These are phyloP conservation scores for Leptoteleia sp. DNA, from an alignment of 1,140 invertebrate genomes.

Conservation along the genomic window DNA sequence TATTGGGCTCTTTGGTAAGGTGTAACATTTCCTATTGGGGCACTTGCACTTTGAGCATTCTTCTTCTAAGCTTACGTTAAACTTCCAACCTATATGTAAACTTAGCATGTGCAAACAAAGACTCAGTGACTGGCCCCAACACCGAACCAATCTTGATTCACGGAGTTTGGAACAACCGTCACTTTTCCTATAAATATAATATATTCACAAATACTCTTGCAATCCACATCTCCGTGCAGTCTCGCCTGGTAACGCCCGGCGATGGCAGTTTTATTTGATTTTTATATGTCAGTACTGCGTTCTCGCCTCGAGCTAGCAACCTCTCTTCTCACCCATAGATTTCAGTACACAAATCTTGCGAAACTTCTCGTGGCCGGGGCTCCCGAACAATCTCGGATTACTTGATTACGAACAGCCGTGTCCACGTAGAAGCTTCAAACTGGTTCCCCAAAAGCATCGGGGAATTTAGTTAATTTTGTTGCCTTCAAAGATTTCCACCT, in stretches of 20 bases:
- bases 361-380: conserved; percentile 36
- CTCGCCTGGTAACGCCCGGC: neutral
- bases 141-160: too few relatives aligned
- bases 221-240: conserved; percentile 26
- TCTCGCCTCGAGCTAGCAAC: conserved; percentile 34
- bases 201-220: conserved; percentile 35
- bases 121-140: too few relatives aligned
- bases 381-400: conserved; percentile 55
- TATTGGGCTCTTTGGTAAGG: too few relatives aligned
- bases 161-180: conserved; percentile 21
- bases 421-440: conserved; percentile 46
- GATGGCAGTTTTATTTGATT: conserved; percentile 46
- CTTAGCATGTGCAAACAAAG: too few relatives aligned
- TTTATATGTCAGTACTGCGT: conserved; percentile 20
- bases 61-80: too few relatives aligned
- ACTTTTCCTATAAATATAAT: too few relatives aligned
- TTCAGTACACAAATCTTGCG: conserved; percentile 49
- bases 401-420: conserved; percentile 45
- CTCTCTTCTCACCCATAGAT: conserved; percentile 23
- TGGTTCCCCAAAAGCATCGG: conserved; percentile 35
- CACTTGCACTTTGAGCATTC: too few relatives aligned
- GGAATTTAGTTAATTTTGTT: conserved; percentile 51
- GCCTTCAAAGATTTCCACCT: conserved; percentile 46
- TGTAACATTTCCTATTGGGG: too few relatives aligned
- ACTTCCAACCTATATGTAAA: too few relatives aligned